Conservation (phyloP, 1,140 invertebrate genomes). For the Orchestia grillus region DNA sequence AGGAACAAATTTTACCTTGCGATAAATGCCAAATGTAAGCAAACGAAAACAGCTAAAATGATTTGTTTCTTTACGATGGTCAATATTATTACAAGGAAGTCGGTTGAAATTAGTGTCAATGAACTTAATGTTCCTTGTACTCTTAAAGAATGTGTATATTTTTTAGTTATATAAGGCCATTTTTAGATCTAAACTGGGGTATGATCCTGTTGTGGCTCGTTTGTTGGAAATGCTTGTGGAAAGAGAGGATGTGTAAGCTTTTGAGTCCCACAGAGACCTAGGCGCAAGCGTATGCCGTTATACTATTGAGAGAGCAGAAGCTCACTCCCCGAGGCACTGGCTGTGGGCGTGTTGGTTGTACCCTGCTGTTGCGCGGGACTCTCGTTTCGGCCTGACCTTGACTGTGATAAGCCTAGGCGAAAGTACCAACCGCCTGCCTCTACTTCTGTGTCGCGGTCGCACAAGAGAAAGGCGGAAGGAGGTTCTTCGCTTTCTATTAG, state of each 20-base stretch:
- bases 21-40: not conserved
- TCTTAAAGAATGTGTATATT: not conserved
- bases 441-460: not conserved
- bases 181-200: too few relatives aligned
- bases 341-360: not conserved
- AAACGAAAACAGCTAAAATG: not conserved
- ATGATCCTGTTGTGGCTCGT: not conserved
- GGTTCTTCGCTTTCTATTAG: constrained; percentile 10
- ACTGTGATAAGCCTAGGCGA: constrained; percentile 24
- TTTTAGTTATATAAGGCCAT: not conserved
- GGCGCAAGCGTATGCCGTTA: not conserved
- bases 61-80: not conserved
- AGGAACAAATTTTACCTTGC: not conserved
- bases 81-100: not conserved
- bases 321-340: not conserved
- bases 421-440: not conserved
- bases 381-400: not conserved
- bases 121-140: not conserved
- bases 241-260: not conserved
- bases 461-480: constrained; percentile 29
- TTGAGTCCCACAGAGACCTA: not conserved
- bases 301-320: not conserved
- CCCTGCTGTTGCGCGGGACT: not conserved
- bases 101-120: not conserved
- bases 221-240: not conserved